Base-by-base conservation (phyloP, 2,113 vertebrate genomes). In the Dissostichus mawsoni region DNA sequence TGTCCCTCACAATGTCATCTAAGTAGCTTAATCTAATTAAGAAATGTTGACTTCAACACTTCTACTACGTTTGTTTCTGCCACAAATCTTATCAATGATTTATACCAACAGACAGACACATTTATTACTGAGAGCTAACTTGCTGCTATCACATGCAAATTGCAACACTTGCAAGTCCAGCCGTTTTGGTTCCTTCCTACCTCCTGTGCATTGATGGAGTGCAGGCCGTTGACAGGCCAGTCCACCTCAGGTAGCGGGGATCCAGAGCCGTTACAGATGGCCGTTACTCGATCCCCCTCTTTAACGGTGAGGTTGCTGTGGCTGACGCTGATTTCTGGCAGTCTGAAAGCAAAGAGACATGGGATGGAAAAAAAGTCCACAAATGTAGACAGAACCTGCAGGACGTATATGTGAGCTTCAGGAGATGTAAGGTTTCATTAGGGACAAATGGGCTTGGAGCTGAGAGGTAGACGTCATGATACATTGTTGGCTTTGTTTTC, bases 271-370 rank as follows among this genome's bases (percentile, higher is more conserved):
- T 99, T 99, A 83, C 98, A 99, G 77, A 95, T 97, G 44, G 97
- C 94, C 2, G 96, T 96, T 0, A 97, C 95, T 0, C 93, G 96
- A 85, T 97, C 96, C 0, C 98, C 98, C 85, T 99, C 98, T 0
- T 95, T 83, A 11, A 99, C 97, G 0, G 96, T 98, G 87, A 99
- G 89, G 92, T 97, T 98, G 81, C 95, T 96, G 0, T 99, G 97
- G 90, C 96, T 98, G 65, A 99, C 96, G 0, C 96, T 98, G 94
- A 99, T 98, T 80, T 97, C 97, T 0, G 98, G 98, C 3, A 97
- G 87, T 99, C 98, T 99, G 70, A 23, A 29, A 73, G 8, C 2
- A 76, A 16, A 67, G 55, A 57, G 3, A 76, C 11, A 29, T 2
- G 23, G 1, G 2, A 53, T 25, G 5, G 13, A 20, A 45, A 25